These are phyloP conservation scores for Scomber colias DNA, from an alignment of 2,113 vertebrate species.

Conservation along the genomic window DNA sequence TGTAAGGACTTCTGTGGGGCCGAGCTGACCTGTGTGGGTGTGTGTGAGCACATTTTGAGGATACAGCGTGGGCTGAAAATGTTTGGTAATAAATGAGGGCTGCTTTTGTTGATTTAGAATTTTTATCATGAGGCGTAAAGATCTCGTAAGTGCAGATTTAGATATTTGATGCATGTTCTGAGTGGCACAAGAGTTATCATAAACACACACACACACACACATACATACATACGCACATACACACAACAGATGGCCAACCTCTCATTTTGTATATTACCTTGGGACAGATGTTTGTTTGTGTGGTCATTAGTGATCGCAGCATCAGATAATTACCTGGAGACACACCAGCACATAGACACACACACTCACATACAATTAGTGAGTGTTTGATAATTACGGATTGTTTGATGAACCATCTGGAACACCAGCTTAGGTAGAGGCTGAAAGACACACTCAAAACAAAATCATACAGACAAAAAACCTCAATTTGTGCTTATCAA, in stretches of 20 bases:
- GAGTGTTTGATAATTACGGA: slow-evolving; percentile 75
- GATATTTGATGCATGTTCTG: neutral
- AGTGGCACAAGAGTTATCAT: slow-evolving; percentile 11
- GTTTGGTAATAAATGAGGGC: slow-evolving; percentile 12
- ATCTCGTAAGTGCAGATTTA: slow-evolving; percentile 15
- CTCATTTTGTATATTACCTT: slow-evolving; percentile 71
- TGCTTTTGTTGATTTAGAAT: slow-evolving; percentile 12
- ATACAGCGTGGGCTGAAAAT: slow-evolving; percentile 14
- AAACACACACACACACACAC: neutral
- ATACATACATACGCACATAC: neutral
- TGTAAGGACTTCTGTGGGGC: slow-evolving; percentile 22
- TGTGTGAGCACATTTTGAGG: slow-evolving; percentile 32
- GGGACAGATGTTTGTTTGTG: slow-evolving; percentile 83
- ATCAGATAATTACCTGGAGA: slow-evolving; percentile 80
- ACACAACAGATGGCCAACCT: slow-evolving; percentile 73
- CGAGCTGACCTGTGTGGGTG: slow-evolving; percentile 41
- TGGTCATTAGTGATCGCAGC: slow-evolving; percentile 81
- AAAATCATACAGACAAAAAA: slow-evolving; percentile 24
- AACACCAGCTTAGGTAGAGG: slow-evolving; percentile 55
- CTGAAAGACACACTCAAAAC: slow-evolving; percentile 34
- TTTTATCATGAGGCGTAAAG: neutral
- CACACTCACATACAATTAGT: slow-evolving; percentile 72
- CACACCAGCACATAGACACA: slow-evolving; percentile 74
- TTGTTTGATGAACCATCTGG: slow-evolving; percentile 81
- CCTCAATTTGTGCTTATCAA: slow-evolving; percentile 23